phyloP scores from a whole-genome alignment of 2,888 invertebrate species.

The Leucophora obtusa region DNA sequence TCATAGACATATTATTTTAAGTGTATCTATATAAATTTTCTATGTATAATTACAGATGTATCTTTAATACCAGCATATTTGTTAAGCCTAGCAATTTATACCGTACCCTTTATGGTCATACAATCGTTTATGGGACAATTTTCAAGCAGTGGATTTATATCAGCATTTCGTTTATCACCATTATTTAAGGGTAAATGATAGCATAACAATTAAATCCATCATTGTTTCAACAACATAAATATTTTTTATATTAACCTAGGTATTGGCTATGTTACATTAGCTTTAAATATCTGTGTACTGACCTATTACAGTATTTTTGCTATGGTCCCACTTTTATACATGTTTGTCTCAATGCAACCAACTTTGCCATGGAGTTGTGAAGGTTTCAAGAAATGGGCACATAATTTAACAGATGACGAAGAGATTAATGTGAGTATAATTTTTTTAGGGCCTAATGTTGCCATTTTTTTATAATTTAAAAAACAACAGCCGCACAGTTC shows the following conservation, averaged over 20 bases:
- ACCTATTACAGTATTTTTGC: slow-evolving; percentile 90
- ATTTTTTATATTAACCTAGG: slow-evolving; percentile 80
- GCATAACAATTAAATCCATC: no score
- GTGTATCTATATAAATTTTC: not conserved
- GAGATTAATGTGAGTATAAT: slow-evolving; percentile 49
- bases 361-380: slow-evolving; percentile 90
- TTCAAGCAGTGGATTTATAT: slow-evolving; percentile 88
- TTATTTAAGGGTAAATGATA: slow-evolving; percentile 88
- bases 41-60: slow-evolving; percentile 65
- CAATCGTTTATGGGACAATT: slow-evolving; percentile 94
- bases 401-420: slow-evolving; percentile 52
- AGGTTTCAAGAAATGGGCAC: slow-evolving; percentile 75
- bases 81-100: slow-evolving; percentile 87
- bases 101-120: slow-evolving; percentile 91
- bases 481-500: no score
- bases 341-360: slow-evolving; percentile 84
- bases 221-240: not conserved
- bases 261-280: slow-evolving; percentile 89
- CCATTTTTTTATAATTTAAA: no score
- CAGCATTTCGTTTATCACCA: slow-evolving; percentile 88
- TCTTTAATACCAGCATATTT: slow-evolving; percentile 67
- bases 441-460: no score
- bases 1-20: no score
- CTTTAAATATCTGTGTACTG: slow-evolving; percentile 87
- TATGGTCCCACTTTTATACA: slow-evolving; percentile 88